These are phyloP conservation scores for Columba livia DNA, from an alignment of 2,113 vertebrate species.

Conservation along the genomic window DNA sequence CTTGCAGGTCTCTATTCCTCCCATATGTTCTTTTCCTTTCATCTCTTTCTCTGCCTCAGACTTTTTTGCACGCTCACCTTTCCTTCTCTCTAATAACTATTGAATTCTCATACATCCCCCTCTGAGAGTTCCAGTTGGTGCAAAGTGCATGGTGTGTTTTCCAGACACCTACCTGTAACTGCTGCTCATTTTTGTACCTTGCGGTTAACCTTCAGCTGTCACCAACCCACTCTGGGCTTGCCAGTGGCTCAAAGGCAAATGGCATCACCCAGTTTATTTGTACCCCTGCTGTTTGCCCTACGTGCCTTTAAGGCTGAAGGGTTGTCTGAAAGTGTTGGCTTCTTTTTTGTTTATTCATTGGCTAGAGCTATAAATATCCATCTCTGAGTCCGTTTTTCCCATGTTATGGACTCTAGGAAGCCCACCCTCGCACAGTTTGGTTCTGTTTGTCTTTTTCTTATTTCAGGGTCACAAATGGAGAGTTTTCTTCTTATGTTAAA, in stretches of 20 bases:
- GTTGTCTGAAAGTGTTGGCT: not conserved
- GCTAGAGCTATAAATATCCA: not conserved
- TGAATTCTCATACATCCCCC: not conserved
- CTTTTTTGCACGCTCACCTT: not conserved
- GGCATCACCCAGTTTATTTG: not conserved
- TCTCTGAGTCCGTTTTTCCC: not conserved
- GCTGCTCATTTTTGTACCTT: not conserved
- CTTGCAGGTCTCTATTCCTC: not conserved
- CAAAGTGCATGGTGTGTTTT: not conserved
- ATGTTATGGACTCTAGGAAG: not conserved
- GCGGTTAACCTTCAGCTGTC: not conserved
- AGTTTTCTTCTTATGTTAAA: not conserved
- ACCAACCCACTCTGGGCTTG: not conserved
- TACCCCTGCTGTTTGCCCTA: not conserved
- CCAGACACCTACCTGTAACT: not conserved
- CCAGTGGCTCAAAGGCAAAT: not conserved
- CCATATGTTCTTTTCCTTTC: not conserved
- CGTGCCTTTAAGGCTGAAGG: fast-evolving
- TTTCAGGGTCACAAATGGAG: not conserved
- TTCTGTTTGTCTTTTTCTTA: not conserved
- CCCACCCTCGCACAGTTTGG: not conserved
- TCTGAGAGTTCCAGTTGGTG: not conserved
- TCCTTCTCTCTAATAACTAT: not conserved
- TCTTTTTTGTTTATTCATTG: not conserved
- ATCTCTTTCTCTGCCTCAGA: not conserved